Conservation (phyloP, 2,113 vertebrate genomes). For the Tapirus terrestris region DNA sequence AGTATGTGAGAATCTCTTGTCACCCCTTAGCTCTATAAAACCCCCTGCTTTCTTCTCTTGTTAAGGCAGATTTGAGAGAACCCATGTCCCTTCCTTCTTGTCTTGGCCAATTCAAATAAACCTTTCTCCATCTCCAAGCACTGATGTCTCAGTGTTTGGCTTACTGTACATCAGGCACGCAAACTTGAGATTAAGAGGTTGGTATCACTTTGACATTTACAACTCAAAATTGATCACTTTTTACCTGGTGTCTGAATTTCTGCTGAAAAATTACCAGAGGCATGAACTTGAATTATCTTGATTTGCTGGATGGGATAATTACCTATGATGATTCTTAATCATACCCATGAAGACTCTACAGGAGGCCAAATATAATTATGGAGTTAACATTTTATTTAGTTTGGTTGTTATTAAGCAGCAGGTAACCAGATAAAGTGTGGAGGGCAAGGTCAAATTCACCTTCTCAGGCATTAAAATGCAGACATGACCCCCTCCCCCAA, state of each 20-base stretch:
- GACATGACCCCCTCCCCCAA: background rate
- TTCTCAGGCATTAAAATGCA: background rate
- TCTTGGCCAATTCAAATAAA: no score
- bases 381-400: slow-evolving; percentile 65
- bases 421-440: slow-evolving; percentile 41
- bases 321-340: slow-evolving; percentile 61
- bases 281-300: slow-evolving; percentile 43
- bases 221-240: slow-evolving; percentile 50
- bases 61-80: no score
- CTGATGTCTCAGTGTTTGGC: no score
- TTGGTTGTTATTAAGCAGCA: slow-evolving; percentile 54
- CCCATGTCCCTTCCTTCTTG: no score
- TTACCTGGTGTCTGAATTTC: slow-evolving; percentile 57
- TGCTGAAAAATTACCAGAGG: background rate
- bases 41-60: no score
- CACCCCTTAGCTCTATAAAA: no score
- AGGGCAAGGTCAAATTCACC: slow-evolving; percentile 1
- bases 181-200: no score
- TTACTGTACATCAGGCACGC: no score
- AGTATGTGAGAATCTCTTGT: no score
- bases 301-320: slow-evolving; percentile 59
- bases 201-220: background rate
- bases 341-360: slow-evolving; percentile 39
- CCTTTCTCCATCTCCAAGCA: no score
- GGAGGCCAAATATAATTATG: slow-evolving; percentile 56